phyloP scores from a whole-genome alignment of 2,797 vertebrate species.

The Synaphobranchus kaupii region DNA sequence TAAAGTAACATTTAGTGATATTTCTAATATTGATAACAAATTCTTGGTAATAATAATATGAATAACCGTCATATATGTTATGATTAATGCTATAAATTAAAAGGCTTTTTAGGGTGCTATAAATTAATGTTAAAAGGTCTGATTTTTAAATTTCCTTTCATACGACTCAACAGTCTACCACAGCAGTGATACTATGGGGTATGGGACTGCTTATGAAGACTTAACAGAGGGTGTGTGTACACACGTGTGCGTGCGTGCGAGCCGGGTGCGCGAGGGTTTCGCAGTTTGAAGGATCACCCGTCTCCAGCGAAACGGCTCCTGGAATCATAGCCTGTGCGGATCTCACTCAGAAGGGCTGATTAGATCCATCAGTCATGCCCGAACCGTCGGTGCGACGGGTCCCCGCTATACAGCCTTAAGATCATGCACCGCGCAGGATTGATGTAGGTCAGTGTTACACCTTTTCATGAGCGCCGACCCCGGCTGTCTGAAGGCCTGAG shows the following conservation, averaged over 20 bases:
- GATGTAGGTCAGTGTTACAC: conserved; percentile 27
- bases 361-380: not conserved
- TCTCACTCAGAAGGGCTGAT: conserved; percentile 15
- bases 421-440: not conserved
- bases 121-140: no score
- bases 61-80: not conserved
- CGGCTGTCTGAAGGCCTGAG: conserved; percentile 50
- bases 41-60: no score
- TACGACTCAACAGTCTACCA: not conserved
- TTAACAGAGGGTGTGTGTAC: no score
- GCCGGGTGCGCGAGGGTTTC: not conserved
- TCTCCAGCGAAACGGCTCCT: conserved; percentile 54
- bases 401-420: not conserved
- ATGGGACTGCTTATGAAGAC: not conserved
- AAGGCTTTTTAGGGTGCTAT: no score
- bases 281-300: not conserved
- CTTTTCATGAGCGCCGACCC: not conserved
- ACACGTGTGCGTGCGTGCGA: no score
- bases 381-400: not conserved
- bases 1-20: no score
- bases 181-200: not conserved
- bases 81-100: not conserved
- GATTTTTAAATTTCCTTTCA: not conserved
- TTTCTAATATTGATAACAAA: no score
- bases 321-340: conserved; percentile 59